Evolutionary conservation across 2,888 invertebrate genomes (phyloP), one percentile per base, ranked within the genome.

Genomic region (Halictus quadricinctus): DNA sequence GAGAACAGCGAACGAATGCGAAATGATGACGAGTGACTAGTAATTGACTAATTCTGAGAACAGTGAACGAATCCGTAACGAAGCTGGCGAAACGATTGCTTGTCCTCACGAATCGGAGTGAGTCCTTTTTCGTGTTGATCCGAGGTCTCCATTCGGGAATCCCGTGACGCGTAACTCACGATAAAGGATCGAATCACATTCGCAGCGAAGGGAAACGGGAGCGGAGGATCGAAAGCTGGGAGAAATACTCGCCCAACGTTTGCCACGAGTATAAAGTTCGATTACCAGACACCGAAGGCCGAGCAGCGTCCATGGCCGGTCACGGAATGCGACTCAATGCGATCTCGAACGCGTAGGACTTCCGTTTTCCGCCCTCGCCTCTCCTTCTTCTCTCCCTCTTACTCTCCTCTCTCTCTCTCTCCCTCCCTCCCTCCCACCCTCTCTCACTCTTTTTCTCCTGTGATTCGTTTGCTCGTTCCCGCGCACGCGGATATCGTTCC

Each of bases 291-390:
- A 41, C 21, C 69, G 69, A 69, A 43, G 82, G 58, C 36, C 58
- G 74, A 66, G 50, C 77, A 48, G 48, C 29, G 41, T 60, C 77
- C 69, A 69, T 21, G 69, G 41, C 41, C 69, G 72, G 43, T 64
- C 74, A 43, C 82, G 76, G 81, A 81, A 64, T 72, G 64, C 48
- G 76, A 50, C 48, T 58, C 81, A 72, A 76, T 48, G 69, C 70
- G 78, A 82, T 82, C 81, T 69, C 69, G 43, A 48, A 54, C 78
- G 78, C 81, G 77, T 82, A 75, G 78, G 78, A 82, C 82, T 82
- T 82, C 78, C 82, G 82, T 60, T 82, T 75, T 70, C 73, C 72
- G 21, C 36, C 50, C 76, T 50, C 74, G n/a, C 36, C 75, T 43
- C 69, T 48, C 73, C 70, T 79, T 46, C 41, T 48, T 64, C 21